These are phyloP conservation scores for Sminthurides bifidus DNA, from an alignment of 1,140 invertebrate species.

Conservation along the genomic window DNA sequence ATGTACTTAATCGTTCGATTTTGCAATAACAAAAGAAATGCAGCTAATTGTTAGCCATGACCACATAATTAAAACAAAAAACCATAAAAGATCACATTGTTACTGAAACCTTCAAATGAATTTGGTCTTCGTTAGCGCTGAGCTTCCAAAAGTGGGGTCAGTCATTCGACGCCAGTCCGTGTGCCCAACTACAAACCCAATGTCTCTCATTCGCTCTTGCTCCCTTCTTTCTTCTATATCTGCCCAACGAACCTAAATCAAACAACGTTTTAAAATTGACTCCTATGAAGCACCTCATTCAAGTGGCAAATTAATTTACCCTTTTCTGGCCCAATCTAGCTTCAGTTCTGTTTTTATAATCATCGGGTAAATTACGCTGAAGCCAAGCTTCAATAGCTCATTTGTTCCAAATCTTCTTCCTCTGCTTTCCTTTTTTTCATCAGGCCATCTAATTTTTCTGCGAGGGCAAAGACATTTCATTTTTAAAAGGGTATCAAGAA, in stretches of 20 bases:
- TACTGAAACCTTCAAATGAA: too few species aligned
- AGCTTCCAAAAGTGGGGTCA: constrained; percentile 74
- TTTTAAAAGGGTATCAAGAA: too few species aligned
- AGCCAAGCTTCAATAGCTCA: constrained; percentile 50
- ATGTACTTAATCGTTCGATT: too few species aligned
- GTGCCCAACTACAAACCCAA: constrained; percentile 90
- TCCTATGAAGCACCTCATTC: neutral
- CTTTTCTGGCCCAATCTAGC: constrained; percentile 73
- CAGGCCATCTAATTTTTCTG: too few species aligned
- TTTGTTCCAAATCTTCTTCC: neutral
- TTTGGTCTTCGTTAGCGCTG: constrained; percentile 82
- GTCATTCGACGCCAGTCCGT: constrained; percentile 90
- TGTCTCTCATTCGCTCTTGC: constrained; percentile 78
- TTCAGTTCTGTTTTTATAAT: constrained; percentile 48
- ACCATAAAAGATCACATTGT: too few species aligned
- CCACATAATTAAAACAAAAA: too few species aligned
- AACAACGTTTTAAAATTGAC: neutral
- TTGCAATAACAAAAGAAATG: too few species aligned
- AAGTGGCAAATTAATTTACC: constrained; percentile 41
- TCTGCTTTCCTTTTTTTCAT: neutral
- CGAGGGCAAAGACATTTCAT: too few species aligned
- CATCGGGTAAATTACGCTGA: constrained; percentile 59
- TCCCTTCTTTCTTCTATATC: constrained; percentile 82
- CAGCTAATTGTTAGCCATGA: too few species aligned
- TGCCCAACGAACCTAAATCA: constrained; percentile 80